These are phyloP conservation scores for Piaya cayana DNA, from an alignment of 2,113 vertebrate genomes.

Conservation along the genomic window DNA sequence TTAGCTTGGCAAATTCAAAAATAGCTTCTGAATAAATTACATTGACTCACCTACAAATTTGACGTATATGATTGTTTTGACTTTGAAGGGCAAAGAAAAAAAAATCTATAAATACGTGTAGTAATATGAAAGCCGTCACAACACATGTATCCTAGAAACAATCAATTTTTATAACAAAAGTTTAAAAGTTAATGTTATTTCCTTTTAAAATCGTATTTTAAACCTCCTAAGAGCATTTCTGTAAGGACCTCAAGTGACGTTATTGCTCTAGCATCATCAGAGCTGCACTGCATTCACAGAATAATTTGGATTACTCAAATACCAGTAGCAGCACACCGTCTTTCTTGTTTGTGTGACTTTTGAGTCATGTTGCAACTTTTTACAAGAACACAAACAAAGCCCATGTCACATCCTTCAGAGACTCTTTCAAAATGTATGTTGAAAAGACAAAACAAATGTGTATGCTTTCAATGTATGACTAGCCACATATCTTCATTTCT, in stretches of 20 bases:
- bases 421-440: not conserved
- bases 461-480: not conserved
- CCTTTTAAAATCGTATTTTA: not conserved
- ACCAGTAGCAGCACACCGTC: not conserved
- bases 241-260: not conserved
- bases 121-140: not conserved
- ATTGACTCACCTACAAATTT: slow-evolving; percentile 18
- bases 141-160: not conserved
- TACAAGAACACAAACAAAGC: not conserved
- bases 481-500: not conserved
- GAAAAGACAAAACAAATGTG: not conserved
- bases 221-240: not conserved
- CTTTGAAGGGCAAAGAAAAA: not conserved
- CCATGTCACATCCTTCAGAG: not conserved
- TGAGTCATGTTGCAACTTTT: too few relatives aligned
- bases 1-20: not conserved
- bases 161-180: not conserved
- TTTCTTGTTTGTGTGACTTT: not conserved
- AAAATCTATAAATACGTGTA: not conserved
- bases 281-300: not conserved
- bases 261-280: not conserved
- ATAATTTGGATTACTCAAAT: not conserved
- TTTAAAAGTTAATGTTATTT: not conserved
- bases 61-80: not conserved
- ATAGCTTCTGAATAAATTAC: not conserved